Evolutionary conservation across 2,797 vertebrate species (phyloP).

Genomic region (Hemibagrus guttatus): DNA sequence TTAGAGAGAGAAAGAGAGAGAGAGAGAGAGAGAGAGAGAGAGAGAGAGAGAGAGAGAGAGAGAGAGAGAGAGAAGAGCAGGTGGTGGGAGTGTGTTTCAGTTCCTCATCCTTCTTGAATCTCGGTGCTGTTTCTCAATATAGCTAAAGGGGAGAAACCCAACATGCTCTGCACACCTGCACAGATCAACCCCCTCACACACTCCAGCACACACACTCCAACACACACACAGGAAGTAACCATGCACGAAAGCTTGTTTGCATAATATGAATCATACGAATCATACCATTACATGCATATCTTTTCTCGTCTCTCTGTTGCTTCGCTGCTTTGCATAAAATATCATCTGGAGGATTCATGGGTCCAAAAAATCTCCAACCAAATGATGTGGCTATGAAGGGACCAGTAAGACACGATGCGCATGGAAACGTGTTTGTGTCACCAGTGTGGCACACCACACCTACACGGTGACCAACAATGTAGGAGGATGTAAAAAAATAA

Average conservation of each 20-base stretch:
- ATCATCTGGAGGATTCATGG: neutral
- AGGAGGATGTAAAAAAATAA: neutral
- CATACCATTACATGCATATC: neutral
- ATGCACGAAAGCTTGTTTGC: constrained; percentile 7
- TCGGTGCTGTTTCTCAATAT: neutral
- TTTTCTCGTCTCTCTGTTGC: neutral
- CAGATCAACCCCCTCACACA: neutral
- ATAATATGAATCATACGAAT: neutral
- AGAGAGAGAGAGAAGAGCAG: neutral
- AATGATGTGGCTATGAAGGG: neutral
- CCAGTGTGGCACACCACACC: neutral
- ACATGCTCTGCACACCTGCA: constrained; percentile 5
- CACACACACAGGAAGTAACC: neutral
- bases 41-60: neutral
- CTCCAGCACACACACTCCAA: neutral
- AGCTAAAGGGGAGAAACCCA: neutral
- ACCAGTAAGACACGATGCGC: neutral
- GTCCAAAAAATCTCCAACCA: neutral
- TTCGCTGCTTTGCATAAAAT: too few species aligned
- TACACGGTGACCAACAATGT: neutral
- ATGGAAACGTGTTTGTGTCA: neutral
- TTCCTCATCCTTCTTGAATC: neutral
- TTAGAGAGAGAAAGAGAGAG: neutral
- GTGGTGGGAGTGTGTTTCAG: constrained; percentile 3
- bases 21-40: neutral